These are phyloP conservation scores for Epistrophe eligans DNA, from an alignment of 2,888 invertebrate species.

Conservation along the genomic window DNA sequence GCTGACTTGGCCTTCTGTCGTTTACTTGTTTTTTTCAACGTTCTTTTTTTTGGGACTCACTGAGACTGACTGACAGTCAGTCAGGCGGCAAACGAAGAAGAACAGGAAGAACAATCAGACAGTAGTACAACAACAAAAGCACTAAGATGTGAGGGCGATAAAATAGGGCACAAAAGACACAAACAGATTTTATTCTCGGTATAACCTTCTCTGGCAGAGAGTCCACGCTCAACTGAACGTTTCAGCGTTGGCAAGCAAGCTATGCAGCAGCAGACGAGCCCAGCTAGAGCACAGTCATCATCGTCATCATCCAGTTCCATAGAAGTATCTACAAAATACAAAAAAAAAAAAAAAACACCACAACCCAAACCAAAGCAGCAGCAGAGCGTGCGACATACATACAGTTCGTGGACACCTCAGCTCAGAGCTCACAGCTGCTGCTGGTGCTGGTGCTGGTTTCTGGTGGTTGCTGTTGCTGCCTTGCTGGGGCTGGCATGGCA, in stretches of 20 bases:
- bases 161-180: conserved; percentile 6
- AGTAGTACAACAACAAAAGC: conserved; percentile 24
- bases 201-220: conserved; percentile 73
- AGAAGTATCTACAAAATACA: conserved; percentile 29
- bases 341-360: conserved; percentile 28
- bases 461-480: conserved; percentile 21
- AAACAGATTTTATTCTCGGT: conserved; percentile 25
- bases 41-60: conserved; percentile 51
- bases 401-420: conserved; percentile 73
- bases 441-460: conserved; percentile 55
- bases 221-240: conserved; percentile 76
- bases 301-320: conserved; percentile 72
- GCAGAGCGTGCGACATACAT: conserved; percentile 69
- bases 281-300: conserved; percentile 67
- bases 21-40: conserved; percentile 23
- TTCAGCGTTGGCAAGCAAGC: conserved; percentile 74
- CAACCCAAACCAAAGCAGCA: conserved; percentile 64
- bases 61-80: conserved; percentile 49
- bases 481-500: conserved; percentile 55
- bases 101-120: conserved; percentile 54
- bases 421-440: conserved; percentile 75
- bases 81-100: conserved; percentile 51
- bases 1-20: conserved; percentile 51
- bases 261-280: conserved; percentile 62
- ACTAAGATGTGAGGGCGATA: conserved; percentile 22